These are phyloP conservation scores for Diorhabda carinulata DNA, from an alignment of 1,140 invertebrate species.

Conservation along the genomic window DNA sequence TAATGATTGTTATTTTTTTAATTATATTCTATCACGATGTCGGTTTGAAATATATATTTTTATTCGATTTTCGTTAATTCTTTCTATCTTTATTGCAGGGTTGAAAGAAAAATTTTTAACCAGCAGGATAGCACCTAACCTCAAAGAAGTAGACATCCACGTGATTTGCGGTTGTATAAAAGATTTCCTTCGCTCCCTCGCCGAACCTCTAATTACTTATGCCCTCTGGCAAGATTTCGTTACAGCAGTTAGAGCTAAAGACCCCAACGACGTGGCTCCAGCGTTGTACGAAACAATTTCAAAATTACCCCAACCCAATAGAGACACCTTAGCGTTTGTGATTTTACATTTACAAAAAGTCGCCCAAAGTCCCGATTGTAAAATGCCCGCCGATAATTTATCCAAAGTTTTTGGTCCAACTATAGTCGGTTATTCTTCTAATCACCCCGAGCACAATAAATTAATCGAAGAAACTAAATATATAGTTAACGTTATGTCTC, in stretches of 20 bases:
- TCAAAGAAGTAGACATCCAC: conserved; percentile 70
- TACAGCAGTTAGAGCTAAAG: conserved; percentile 55
- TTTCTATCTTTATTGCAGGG: neutral
- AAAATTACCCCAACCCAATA: conserved; percentile 76
- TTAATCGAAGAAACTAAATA: conserved; percentile 61
- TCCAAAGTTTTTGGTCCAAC: conserved; percentile 82
- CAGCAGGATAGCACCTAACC: conserved; percentile 67
- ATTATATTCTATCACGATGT: no score
- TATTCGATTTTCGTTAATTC: no score
- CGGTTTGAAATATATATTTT: no score
- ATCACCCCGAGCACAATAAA: conserved; percentile 59
- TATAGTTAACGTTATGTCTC: conserved; percentile 59
- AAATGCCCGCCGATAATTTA: conserved; percentile 78
- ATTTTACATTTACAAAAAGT: conserved; percentile 80
- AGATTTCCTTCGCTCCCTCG: conserved; percentile 76
- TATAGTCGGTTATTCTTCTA: conserved; percentile 73
- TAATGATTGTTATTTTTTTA: no score
- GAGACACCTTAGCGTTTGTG: conserved; percentile 82
- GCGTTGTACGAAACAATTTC: conserved; percentile 65
- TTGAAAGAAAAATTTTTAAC: conserved; percentile 67
- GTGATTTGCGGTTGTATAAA: conserved; percentile 82
- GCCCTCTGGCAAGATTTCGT: conserved; percentile 74
- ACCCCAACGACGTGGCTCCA: conserved; percentile 43
- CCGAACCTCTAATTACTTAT: conserved; percentile 80
- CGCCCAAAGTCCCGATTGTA: conserved; percentile 64